Evolutionary conservation across 2,113 vertebrate genomes (phyloP).

Genomic region (Xenotilapia longispinis): DNA sequence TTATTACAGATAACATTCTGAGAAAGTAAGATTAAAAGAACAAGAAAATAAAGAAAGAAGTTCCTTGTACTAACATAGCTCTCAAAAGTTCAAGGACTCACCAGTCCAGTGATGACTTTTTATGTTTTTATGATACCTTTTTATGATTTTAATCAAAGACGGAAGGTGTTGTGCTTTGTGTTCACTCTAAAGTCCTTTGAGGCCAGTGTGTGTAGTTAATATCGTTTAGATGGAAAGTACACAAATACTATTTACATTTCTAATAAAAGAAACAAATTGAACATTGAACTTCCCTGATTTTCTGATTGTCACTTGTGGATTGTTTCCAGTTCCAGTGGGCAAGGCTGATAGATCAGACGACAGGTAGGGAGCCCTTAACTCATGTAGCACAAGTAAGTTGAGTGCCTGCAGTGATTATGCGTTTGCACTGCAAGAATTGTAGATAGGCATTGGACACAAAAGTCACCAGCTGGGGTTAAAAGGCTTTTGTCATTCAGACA

Average conservation of each 20-base stretch:
- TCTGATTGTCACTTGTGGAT: neutral
- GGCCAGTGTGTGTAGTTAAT: neutral
- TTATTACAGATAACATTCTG: neutral
- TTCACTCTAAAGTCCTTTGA: neutral
- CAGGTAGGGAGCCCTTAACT: neutral
- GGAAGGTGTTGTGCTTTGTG: neutral
- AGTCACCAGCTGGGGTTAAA: neutral
- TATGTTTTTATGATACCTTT: neutral
- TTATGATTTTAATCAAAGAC: neutral
- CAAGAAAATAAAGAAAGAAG: neutral
- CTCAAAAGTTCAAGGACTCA: neutral
- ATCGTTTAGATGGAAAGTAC: neutral
- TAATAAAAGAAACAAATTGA: neutral
- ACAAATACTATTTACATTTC: neutral
- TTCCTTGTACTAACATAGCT: neutral
- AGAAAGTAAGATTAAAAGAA: neutral
- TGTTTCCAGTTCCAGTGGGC: neutral
- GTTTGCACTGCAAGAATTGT: neutral
- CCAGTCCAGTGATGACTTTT: neutral
- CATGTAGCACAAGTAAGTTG: neutral
- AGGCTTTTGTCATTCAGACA: constrained; percentile 3
- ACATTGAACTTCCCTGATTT: neutral
- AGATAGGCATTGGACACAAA: neutral
- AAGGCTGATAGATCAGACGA: neutral
- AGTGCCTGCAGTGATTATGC: neutral